phyloP scores from a whole-genome alignment of 2,888 invertebrate genomes.

The Synergus laeviventris region DNA sequence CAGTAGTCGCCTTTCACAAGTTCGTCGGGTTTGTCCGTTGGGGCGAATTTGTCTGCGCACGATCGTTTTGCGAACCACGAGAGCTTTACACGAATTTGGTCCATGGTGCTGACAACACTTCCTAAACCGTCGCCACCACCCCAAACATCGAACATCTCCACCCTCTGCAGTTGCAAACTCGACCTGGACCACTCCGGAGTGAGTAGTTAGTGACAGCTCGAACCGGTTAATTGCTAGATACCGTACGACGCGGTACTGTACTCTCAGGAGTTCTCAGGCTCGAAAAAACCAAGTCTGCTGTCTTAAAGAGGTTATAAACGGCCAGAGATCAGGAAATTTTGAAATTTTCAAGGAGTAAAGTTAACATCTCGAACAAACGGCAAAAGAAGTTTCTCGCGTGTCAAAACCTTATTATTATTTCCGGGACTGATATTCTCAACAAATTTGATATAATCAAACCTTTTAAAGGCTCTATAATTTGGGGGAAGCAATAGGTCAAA shows the following conservation, averaged over 20 bases:
- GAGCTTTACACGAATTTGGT: constrained; percentile 33
- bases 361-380: background rate
- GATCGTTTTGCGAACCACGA: constrained; percentile 4
- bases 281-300: background rate
- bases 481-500: background rate
- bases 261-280: constrained; percentile 15
- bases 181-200: constrained; percentile 41
- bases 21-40: constrained; percentile 58
- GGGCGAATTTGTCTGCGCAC: constrained; percentile 49
- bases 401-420: background rate
- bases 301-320: background rate
- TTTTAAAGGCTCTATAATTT: background rate
- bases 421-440: background rate
- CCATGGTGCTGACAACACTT: constrained; percentile 25
- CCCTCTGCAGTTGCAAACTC: constrained; percentile 43
- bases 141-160: constrained; percentile 39
- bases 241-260: constrained; percentile 21
- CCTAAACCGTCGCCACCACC: constrained; percentile 41
- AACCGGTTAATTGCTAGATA: constrained; percentile 35
- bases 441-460: background rate
- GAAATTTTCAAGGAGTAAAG: background rate
- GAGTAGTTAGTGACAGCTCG: constrained; percentile 23
- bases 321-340: background rate
- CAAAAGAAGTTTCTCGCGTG: background rate
- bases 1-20: constrained; percentile 71